These are phyloP conservation scores for Spondyliosoma cantharus DNA, from an alignment of 2,797 vertebrate genomes.

Conservation along the genomic window DNA sequence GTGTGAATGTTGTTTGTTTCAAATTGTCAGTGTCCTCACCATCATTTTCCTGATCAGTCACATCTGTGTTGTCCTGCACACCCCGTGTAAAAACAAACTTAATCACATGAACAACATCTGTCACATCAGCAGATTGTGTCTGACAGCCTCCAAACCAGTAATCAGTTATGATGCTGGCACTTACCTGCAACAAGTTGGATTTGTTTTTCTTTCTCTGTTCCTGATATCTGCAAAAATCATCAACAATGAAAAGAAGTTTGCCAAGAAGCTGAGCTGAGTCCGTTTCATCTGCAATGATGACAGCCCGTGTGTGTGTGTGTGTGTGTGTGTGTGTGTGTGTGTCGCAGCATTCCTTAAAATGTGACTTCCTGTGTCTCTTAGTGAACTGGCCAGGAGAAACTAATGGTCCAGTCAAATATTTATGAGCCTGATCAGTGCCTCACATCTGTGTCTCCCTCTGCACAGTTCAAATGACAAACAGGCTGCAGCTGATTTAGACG, in stretches of 20 bases:
- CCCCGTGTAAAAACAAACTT: conserved; percentile 38
- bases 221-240: conserved; percentile 73
- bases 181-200: conserved; percentile 44
- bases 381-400: conserved; percentile 17
- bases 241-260: background rate
- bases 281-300: background rate
- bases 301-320: background rate
- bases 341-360: conserved; percentile 6
- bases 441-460: conserved; percentile 39
- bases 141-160: background rate
- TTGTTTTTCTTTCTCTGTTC: conserved; percentile 63
- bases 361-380: conserved; percentile 12
- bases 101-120: background rate
- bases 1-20: background rate
- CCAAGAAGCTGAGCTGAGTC: conserved; percentile 1
- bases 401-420: conserved; percentile 41
- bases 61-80: conserved; percentile 18
- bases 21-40: conserved; percentile 54
- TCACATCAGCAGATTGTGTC: background rate
- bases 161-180: conserved; percentile 12
- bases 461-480: conserved; percentile 44
- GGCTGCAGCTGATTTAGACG: conserved; percentile 46
- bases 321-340: background rate
- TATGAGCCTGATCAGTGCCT: conserved; percentile 50
- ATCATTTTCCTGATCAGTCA: background rate